A percentile compares a stretch with the other conserved stretches of the same genome.
phyloP scores from a whole-genome alignment of 2,113 vertebrate genomes.

The Anarrhichthys ocellatus region DNA sequence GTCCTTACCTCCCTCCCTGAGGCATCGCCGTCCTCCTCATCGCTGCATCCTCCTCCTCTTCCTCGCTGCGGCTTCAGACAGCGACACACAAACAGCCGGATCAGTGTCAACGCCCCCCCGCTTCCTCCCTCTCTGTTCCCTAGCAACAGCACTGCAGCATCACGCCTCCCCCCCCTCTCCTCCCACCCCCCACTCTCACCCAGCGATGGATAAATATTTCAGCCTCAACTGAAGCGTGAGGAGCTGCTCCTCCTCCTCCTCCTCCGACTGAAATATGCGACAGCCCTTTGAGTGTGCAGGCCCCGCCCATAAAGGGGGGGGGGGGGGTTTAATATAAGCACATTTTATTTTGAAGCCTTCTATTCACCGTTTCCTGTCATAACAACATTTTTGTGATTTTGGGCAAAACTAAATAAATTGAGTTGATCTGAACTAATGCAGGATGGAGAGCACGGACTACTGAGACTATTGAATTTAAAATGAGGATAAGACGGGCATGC shows the following conservation, averaged over 20 bases:
- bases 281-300: conserved; percentile 17
- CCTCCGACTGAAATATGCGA: conserved; percentile 55
- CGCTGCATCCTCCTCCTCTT: conserved; percentile 53
- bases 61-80: conserved; percentile 31
- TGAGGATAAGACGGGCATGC: no score
- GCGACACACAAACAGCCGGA: conserved; percentile 36
- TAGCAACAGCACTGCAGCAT: conserved; percentile 80
- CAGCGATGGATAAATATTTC: conserved; percentile 75
- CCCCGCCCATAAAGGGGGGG: no score
- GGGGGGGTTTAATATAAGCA: no score
- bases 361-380: no score
- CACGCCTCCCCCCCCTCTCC: conserved; percentile 37
- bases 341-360: no score
- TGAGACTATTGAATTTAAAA: no score
- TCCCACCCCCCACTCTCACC: conserved; percentile 23
- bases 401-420: no score
- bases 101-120: conserved; percentile 43
- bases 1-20: conserved; percentile 77
- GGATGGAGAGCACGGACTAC: no score
- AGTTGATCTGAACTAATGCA: no score
- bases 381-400: no score
- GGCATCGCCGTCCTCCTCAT: conserved; percentile 64
- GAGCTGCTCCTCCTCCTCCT: conserved; percentile 42
- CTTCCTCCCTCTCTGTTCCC: conserved; percentile 66
- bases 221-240: conserved; percentile 62